These are phyloP conservation scores for Heteromormyrus szaboi DNA, from an alignment of 2,797 vertebrate species.

Conservation along the genomic window DNA sequence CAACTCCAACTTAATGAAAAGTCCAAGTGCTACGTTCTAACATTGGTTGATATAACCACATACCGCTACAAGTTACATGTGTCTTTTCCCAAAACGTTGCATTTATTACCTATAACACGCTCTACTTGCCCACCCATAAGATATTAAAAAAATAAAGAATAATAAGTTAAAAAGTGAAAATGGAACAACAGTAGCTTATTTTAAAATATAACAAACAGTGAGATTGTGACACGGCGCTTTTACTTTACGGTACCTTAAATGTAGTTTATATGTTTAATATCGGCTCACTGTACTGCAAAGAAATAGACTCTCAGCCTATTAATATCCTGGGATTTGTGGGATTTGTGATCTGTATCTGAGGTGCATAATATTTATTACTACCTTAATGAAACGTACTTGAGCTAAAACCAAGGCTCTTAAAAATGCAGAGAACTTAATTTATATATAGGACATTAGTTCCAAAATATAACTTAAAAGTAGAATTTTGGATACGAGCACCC, in stretches of 20 bases:
- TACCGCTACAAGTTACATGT: neutral
- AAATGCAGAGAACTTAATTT: neutral
- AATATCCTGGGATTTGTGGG: neutral
- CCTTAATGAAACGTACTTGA: neutral
- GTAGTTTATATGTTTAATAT: neutral
- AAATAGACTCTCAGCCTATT: neutral
- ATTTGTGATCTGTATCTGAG: neutral
- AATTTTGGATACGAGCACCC: neutral
- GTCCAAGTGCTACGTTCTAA: neutral
- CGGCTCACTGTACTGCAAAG: neutral
- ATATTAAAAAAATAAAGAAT: neutral
- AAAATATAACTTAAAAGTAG: neutral
- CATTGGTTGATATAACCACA: neutral
- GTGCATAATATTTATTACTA: neutral
- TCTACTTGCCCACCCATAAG: neutral
- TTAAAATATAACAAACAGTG: neutral
- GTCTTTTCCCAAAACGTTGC: neutral
- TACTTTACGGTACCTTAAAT: neutral
- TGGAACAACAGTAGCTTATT: neutral
- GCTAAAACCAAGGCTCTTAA: neutral
- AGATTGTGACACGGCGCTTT: neutral
- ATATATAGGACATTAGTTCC: neutral
- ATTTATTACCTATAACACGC: neutral
- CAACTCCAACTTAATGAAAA: neutral
- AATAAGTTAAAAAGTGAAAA: neutral